These are phyloP conservation scores for Leptopilina clavipes DNA, from an alignment of 1,140 invertebrate genomes.

Conservation along the genomic window DNA sequence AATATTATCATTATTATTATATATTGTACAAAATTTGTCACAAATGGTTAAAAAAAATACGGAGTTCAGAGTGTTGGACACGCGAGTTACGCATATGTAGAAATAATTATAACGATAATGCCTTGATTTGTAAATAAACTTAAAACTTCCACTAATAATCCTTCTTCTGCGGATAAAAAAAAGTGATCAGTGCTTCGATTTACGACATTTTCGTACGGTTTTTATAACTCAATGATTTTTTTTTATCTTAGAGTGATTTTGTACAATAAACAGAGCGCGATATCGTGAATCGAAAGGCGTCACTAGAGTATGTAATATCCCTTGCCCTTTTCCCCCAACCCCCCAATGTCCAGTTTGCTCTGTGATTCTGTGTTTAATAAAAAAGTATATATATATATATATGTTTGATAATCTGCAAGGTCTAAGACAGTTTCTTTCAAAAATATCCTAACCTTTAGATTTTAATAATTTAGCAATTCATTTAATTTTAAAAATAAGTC, in stretches of 20 bases:
- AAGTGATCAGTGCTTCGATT: conserved; percentile 41
- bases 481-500: too few species aligned
- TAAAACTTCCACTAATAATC: conserved; percentile 66
- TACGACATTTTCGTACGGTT: conserved; percentile 60
- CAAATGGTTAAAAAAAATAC: conserved; percentile 51
- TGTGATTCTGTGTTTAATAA: conserved; percentile 72
- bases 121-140: conserved; percentile 74
- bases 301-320: conserved; percentile 56
- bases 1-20: conserved; percentile 43
- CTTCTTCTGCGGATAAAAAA: conserved; percentile 49
- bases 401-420: conserved; percentile 51
- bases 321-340: conserved; percentile 49
- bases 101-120: conserved; percentile 66
- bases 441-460: neutral
- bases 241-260: conserved; percentile 62
- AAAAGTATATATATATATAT: conserved; percentile 61
- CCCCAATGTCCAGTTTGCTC: conserved; percentile 70
- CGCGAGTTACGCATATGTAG: conserved; percentile 54
- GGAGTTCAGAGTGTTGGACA: conserved; percentile 61
- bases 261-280: conserved; percentile 55
- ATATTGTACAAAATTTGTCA: conserved; percentile 58
- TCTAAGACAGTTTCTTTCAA: conserved; percentile 18
- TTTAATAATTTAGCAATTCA: too few species aligned
- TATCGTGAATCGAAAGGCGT: conserved; percentile 49
- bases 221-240: conserved; percentile 61